A percentile compares a stretch with the other conserved stretches of the same genome.
phyloP scores from a whole-genome alignment of 1,140 invertebrate species.

The Elysia chlorotica region DNA sequence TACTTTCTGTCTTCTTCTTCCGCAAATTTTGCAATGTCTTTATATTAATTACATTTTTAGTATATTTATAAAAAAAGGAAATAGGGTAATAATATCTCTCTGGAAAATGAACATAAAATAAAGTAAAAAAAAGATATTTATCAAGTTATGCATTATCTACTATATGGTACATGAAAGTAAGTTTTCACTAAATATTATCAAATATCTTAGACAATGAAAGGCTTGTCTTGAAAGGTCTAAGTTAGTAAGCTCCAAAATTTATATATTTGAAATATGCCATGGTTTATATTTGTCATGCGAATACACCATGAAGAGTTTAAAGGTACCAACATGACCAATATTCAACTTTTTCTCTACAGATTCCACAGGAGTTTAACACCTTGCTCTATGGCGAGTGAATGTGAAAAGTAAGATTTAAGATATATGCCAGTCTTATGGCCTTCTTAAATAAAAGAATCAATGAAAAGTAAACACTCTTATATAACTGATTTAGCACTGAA shows the following conservation, averaged over 20 bases:
- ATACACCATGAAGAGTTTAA: too few species aligned
- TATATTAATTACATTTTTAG: neutral
- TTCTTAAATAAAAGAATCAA: neutral
- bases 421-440: neutral
- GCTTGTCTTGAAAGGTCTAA: neutral
- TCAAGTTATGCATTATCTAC: too few species aligned
- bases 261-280: neutral
- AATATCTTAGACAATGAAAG: neutral
- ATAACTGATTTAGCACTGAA: neutral
- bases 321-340: too few species aligned
- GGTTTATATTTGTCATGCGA: too few species aligned
- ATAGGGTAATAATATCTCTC: too few species aligned
- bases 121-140: too few species aligned
- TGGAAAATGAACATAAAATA: too few species aligned
- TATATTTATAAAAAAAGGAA: too few species aligned
- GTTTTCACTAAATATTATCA: neutral
- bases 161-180: neutral
- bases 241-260: neutral
- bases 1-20: neutral
- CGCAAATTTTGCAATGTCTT: too few species aligned
- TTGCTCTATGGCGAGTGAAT: neutral
- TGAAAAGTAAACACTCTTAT: neutral
- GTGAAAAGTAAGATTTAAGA: slow-evolving; percentile 9
- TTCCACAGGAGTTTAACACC: slow-evolving; percentile 16
- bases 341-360: neutral